Percentiles rank a stretch among this genome's conserved stretches.
Conservation (phyloP, 2,888 invertebrate genomes). For the Mayetiola destructor region DNA sequence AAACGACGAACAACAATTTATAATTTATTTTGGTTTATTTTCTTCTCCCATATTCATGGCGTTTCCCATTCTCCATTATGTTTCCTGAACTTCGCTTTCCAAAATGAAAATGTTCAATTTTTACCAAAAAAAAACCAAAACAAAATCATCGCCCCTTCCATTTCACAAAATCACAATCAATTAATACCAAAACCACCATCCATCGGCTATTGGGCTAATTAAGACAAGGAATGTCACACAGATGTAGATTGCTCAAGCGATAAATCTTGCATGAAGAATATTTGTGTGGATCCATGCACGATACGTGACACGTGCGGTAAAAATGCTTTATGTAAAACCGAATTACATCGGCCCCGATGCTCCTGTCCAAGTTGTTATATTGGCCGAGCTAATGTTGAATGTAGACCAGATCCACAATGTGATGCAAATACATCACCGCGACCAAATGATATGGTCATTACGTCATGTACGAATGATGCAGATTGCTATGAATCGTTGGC, state of each 20-base stretch:
- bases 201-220: slow-evolving; percentile 20
- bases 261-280: slow-evolving; percentile 79
- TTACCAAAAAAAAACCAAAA: background rate
- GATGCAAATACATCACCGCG: slow-evolving; percentile 46
- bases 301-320: slow-evolving; percentile 77
- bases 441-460: slow-evolving; percentile 37
- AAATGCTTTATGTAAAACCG: slow-evolving; percentile 75
- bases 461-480: slow-evolving; percentile 48
- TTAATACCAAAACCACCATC: slow-evolving; percentile 4
- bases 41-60: slow-evolving; percentile 12
- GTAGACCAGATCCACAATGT: slow-evolving; percentile 67
- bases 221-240: slow-evolving; percentile 76
- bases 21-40: slow-evolving; percentile 16
- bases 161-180: slow-evolving; percentile 10
- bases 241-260: slow-evolving; percentile 85
- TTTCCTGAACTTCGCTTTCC: slow-evolving; percentile 14
- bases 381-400: slow-evolving; percentile 65
- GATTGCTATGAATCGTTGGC: slow-evolving; percentile 63
- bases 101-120: background rate
- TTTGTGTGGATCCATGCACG: slow-evolving; percentile 82
- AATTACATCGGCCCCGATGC: slow-evolving; percentile 72
- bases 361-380: slow-evolving; percentile 78
- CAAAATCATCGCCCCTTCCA: slow-evolving; percentile 25
- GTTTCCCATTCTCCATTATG: slow-evolving; percentile 1
- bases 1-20: too few species aligned